Evolutionary conservation across 92 coral and sea anemone species (phyloP), one percentile per base, ranked within the genome.

Genomic region (Heliopora coerulea): DNA sequence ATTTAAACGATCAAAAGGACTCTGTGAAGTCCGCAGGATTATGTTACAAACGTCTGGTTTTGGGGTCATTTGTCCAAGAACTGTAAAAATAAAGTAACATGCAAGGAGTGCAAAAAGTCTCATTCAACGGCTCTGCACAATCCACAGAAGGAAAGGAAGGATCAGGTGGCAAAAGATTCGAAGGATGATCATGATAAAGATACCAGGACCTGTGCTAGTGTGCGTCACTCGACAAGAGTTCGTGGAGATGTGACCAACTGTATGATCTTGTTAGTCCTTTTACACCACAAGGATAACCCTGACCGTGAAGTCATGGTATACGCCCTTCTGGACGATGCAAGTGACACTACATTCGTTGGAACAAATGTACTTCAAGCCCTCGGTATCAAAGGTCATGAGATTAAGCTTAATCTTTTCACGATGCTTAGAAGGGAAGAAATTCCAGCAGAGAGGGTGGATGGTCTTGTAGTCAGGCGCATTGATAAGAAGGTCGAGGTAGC

Each of bases 51-150:
- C 79, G 90, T 48, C 62, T 86, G 1, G 50, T 65, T 14, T 29
- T n/a, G 58, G 8, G 87, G 83, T 8, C 90, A 86, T 26, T 57
- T 74, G 26, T 83, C 83, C 0, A 74, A 63, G 79, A 42, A 79
- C 31, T 87, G 85, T 49, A 60, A 62, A 8, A 34, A 9, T 6
- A 79, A 78, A 25, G 67, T 82, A 10, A 82, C 37, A 15, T 86
- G 87, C 21, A 40, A 56, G 9, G 84, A 74, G 40, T 86, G 83
- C 56, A 65, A 63, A 21, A 75, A 68, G 60, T 29, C 19, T 0
- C 87, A 86, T 6, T 82, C 91, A 28, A 83, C 83, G 3, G 26
- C 49, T 26, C 68, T 83, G 0, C 90, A 86, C 25, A 19, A 76
- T 32, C 73, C 79, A 1, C 31, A 21, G 30, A 46, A 59, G 26